phyloP scores from a whole-genome alignment of 1,140 invertebrate genomes.

The Tribolium madens region DNA sequence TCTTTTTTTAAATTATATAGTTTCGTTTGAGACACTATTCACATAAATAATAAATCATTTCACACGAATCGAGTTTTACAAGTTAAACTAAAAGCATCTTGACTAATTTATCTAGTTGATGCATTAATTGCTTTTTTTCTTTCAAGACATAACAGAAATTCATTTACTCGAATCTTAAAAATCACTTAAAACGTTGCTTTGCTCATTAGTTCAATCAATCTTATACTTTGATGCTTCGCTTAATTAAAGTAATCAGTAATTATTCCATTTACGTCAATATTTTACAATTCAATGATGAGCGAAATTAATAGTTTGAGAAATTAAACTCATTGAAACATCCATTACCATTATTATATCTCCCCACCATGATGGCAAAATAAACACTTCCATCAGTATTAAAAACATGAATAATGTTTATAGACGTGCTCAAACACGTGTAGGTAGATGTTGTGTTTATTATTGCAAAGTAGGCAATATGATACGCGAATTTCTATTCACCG shows the following conservation, averaged over 20 bases:
- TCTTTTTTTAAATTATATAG: too few relatives aligned
- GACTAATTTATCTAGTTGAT: not conserved
- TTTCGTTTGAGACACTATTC: too few relatives aligned
- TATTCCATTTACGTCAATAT: not conserved
- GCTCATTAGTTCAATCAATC: not conserved
- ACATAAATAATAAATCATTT: not conserved
- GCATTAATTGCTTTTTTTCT: not conserved
- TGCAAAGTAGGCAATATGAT: not conserved
- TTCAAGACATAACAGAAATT: not conserved
- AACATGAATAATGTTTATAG: constrained; percentile 23
- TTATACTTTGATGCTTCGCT: not conserved
- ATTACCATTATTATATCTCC: constrained; percentile 10
- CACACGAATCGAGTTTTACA: not conserved
- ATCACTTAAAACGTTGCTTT: not conserved
- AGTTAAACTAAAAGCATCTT: not conserved
- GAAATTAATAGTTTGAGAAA: constrained; percentile 1
- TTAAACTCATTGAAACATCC: not conserved
- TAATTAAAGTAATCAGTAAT: not conserved
- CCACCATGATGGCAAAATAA: constrained; percentile 11
- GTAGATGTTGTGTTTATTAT: not conserved
- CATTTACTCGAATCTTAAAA: not conserved
- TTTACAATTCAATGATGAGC: not conserved
- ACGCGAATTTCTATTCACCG: not conserved
- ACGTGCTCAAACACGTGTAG: constrained; percentile 23
- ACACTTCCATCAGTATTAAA: constrained; percentile 19